Evolutionary conservation across 1,140 invertebrate species (phyloP), one percentile per base, ranked within the genome.

Genomic region (Antheraea pernyi): DNA sequence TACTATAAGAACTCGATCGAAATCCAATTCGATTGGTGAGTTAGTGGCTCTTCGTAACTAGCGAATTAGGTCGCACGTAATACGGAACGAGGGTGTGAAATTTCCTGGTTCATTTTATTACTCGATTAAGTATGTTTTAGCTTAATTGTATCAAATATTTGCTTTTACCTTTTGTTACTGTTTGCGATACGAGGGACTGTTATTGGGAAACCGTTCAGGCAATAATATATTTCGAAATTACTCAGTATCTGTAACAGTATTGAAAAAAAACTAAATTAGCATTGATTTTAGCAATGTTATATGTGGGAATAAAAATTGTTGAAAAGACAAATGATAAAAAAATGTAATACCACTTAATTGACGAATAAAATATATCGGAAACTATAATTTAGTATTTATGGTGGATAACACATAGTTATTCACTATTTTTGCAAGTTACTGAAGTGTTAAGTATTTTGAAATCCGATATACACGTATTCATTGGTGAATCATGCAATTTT

Each of bases 101-200:
- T 53, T 53, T 53, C 46, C 46, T n/a, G 46, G 46, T 53, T 13
- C 46, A 53, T 53, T 53, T 53, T 53, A 53, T 53, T 53, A 53
- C 11, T 53, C 46, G 46, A 53, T 53, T 53, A 53, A 53, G 46
- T 53, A 53, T 53, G 46, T 53, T 53, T 53, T 53, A 53, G 46
- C 46, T 53, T 53, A 53, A 53, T 53, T 53, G 46, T 53, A 16
- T 53, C 46, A 53, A 53, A 53, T 53, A 53, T 53, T 53, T 53
- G 46, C 16, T 13, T 53, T 53, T 16, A 16, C 46, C 46, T 53
- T 53, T 53, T 53, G 46, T n/a, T 53, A 53, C 11, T 53, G 46
- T 16, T 53, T 53, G 46, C 46, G 46, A 53, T 53, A 16, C 11
- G 16, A 53, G 46, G 46, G 46, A 53, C 13, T 16, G 16, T 16